phyloP scores from a whole-genome alignment of 2,797 vertebrate genomes.

The Sebastes taczanowskii region DNA sequence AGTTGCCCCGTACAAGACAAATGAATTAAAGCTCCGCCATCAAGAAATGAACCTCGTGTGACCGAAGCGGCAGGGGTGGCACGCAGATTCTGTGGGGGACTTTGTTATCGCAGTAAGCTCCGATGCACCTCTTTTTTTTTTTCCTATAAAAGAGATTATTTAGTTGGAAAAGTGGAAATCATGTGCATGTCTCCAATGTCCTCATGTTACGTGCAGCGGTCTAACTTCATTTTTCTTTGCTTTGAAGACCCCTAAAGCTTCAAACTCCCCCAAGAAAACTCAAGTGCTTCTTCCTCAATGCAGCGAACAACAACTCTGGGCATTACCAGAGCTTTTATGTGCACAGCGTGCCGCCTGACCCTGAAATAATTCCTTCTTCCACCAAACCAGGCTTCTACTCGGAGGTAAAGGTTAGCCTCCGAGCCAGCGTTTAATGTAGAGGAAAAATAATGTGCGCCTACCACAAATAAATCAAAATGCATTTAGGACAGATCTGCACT shows the following conservation, averaged over 20 bases:
- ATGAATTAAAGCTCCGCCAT: conserved; percentile 69
- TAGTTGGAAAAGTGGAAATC: not conserved
- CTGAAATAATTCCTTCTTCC: conserved; percentile 59
- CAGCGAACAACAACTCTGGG: conserved; percentile 47
- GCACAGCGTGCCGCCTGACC: conserved; percentile 48
- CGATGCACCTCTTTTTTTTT: not conserved
- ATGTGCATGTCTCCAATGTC: not conserved
- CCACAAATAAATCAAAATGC: conserved; percentile 70
- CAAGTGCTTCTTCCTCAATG: conserved; percentile 14
- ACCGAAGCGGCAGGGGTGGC: conserved; percentile 25
- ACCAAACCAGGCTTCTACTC: conserved; percentile 39
- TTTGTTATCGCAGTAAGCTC: conserved; percentile 28
- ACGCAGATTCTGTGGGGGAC: conserved; percentile 3
- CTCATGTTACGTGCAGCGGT: not conserved
- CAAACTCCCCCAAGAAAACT: conserved; percentile 14
- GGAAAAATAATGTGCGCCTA: conserved; percentile 54
- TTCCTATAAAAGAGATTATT: conserved; percentile 1
- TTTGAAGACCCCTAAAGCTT: conserved; percentile 19
- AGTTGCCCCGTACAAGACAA: conserved; percentile 71
- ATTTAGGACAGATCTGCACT: conserved; percentile 44
- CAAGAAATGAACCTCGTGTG: conserved; percentile 49
- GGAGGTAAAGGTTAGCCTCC: conserved; percentile 68
- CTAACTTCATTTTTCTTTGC: not conserved
- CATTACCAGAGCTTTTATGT: conserved; percentile 54
- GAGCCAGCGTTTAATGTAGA: conserved; percentile 61